A percentile compares a stretch with the other conserved stretches of the same genome.
Conservation (phyloP, 1,140 invertebrate species). For the Danaus plexippus region DNA sequence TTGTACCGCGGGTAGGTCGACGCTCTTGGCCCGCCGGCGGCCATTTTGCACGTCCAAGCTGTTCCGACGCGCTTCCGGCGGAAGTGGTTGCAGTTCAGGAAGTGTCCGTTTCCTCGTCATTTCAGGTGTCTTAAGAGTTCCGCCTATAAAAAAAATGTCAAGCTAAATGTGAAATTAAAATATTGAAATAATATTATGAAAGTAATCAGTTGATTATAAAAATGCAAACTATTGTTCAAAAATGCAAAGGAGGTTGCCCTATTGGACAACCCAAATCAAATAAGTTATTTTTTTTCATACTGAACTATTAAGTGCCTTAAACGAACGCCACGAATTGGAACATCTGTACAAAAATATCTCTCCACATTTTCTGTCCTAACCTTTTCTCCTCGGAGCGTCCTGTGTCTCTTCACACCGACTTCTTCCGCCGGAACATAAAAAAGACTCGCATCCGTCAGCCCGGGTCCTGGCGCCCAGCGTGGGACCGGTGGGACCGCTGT, state of each 20-base stretch:
- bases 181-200: too few relatives aligned
- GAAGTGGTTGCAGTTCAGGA: slow-evolving; percentile 37
- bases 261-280: too few relatives aligned
- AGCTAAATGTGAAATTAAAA: slow-evolving; percentile 4
- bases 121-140: slow-evolving; percentile 42
- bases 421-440: slow-evolving; percentile 17
- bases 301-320: too few relatives aligned
- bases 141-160: slow-evolving; percentile 29
- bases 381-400: slow-evolving; percentile 38
- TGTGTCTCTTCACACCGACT: slow-evolving; percentile 16
- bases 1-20: slow-evolving; percentile 63
- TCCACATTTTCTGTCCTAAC: slow-evolving; percentile 19
- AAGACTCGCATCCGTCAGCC: slow-evolving; percentile 55
- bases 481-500: slow-evolving; percentile 45
- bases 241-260: too few relatives aligned
- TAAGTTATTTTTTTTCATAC: too few relatives aligned
- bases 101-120: slow-evolving; percentile 39
- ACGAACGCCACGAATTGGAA: not conserved
- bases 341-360: slow-evolving; percentile 3
- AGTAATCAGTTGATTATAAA: too few relatives aligned
- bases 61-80: slow-evolving; percentile 30
- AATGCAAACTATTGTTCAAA: too few relatives aligned
- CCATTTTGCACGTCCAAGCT: slow-evolving; percentile 36
- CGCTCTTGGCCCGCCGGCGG: slow-evolving; percentile 52
- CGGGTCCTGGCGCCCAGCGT: slow-evolving; percentile 47